A percentile compares a stretch with the other conserved stretches of the same genome.
phyloP scores from a whole-genome alignment of 2,113 vertebrate genomes.

The Phaethon lepturus region DNA sequence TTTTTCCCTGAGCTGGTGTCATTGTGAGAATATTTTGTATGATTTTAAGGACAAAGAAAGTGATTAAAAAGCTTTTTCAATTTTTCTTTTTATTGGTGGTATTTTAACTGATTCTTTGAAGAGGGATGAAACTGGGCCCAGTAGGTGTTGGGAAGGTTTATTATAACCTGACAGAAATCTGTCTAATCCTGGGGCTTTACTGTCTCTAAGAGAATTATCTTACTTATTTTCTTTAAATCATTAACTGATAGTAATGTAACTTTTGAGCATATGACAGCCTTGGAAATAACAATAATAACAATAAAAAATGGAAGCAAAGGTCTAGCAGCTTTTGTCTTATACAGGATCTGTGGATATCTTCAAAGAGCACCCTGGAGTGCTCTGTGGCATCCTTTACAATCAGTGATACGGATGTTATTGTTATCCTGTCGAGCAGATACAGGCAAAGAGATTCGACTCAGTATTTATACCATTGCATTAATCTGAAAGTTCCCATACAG shows the following conservation, averaged over 20 bases:
- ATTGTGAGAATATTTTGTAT: slow-evolving; percentile 16
- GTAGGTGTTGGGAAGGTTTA: slow-evolving; percentile 58
- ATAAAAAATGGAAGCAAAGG: neutral
- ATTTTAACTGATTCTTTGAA: slow-evolving; percentile 53
- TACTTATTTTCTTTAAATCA: slow-evolving; percentile 55
- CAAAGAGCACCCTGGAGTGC: neutral
- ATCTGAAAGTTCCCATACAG: neutral
- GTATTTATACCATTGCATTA: neutral
- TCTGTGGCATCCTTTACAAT: neutral
- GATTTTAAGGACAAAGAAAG: slow-evolving; percentile 42
- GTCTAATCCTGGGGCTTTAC: slow-evolving; percentile 51
- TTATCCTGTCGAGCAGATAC: neutral
- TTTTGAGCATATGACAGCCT: neutral
- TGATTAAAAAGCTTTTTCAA: slow-evolving; percentile 43
- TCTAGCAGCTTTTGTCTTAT: neutral
- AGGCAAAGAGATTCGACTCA: neutral
- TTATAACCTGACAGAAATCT: slow-evolving; percentile 56
- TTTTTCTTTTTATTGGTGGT: slow-evolving; percentile 18
- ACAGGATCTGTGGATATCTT: neutral
- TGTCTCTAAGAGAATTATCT: slow-evolving; percentile 25
- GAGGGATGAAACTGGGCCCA: slow-evolving; percentile 42
- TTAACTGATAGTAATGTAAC: slow-evolving; percentile 39
- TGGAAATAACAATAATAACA: slow-evolving; percentile 30
- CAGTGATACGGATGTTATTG: neutral
- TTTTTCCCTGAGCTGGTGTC: slow-evolving; percentile 29